Evolutionary conservation across 2,113 vertebrate genomes (phyloP), one percentile per base, ranked within the genome.

Genomic region (Dermatemys mawii): DNA sequence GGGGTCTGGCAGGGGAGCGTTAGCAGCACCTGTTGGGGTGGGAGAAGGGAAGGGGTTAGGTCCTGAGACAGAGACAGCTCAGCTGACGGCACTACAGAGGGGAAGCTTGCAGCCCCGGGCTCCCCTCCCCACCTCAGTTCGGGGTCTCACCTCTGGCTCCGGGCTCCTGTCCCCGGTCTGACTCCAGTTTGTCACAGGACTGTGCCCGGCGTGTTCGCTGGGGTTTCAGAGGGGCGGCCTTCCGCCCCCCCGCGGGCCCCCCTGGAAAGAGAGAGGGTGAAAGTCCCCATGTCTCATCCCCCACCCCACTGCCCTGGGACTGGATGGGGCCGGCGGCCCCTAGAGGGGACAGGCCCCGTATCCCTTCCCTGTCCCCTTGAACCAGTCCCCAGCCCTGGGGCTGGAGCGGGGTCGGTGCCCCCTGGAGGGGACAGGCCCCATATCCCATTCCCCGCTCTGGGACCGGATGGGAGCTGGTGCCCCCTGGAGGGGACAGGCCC

Each of bases 161-260:
- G 16, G 87, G 93, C 19, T 94, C 89, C 35, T 73, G 51, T 81
- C 97, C 96, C 50, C 95, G 93, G 2, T 98, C 97, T 6, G 97
- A 96, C 4, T 98, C 97, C 81, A 97, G 94, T 86, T 97, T 98
- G 95, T 98, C 97, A 11, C 98, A 98, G 49, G 98, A 98, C 92
- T 98, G 98, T 5, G 97, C 97, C n/a, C 97, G 90, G 21, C 97
- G 95, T 7, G 97, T 97, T 87, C 98, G 92, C 95, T 97, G 97
- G 89, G 98, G 98, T 35, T 98, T 98, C 86, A 98, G 90, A 5
- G 98, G 98, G 9, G 97, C 97, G 5, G 93, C 90, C 46, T 97
- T 93, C 67, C 94, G 95, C 32, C 97, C 86, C 29, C 75, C 60
- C 41, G 96, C 96, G 3, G 94, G 81, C 48, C 92, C 87, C 67